Base-by-base conservation (phyloP, 2,888 invertebrate genomes). In the Habrosyne pyritoides region DNA sequence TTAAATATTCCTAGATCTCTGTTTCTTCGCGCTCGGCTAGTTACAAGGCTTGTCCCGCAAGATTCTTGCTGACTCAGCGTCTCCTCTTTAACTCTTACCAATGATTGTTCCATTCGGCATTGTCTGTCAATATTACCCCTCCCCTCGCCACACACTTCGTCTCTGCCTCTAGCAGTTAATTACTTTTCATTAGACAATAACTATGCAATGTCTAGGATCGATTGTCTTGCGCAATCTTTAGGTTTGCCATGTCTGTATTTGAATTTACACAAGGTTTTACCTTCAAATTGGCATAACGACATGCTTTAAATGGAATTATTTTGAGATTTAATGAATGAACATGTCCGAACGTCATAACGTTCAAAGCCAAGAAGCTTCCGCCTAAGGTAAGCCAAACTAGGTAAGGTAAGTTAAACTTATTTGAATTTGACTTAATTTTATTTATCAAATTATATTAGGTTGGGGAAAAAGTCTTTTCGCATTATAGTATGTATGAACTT, bases 171-270 rank as follows among this genome's bases (percentile, higher is more conserved):
- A 67, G n/a, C 81, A 81, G 87, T 90, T 92, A 91, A 92, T 92
- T 91, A 91, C 87, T 90, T 92, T 91, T 90, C 89, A 91, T 92
- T 91, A 92, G 85, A 91, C 89, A 88, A 88, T 88, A 85, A 84
- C 78, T 73, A 66, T 51, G 48, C 58, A 52, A 65, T 63, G 61
- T 65, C 60, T 62, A 56, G 58, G 47, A 59, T 24, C n/a, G 53
- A 51, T 55, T 49, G 53, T 55, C 33, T 60, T 55, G 46, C 62
- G 56, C 66, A 69, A 70, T 69, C 60, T 69, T 70, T 67, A 55
- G 61, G 58, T 56, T 58, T 56, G 64, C 66, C 62, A 57, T 67
- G 65, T 61, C 26, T 26, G 12, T 18, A 47, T 10, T 33, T n/a
- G 33, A 6, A 57, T 56, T 54, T 53, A 52, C 53, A 53, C 52